Evolutionary conservation across 2,113 vertebrate species (phyloP).

Genomic region (Calonectris borealis): DNA sequence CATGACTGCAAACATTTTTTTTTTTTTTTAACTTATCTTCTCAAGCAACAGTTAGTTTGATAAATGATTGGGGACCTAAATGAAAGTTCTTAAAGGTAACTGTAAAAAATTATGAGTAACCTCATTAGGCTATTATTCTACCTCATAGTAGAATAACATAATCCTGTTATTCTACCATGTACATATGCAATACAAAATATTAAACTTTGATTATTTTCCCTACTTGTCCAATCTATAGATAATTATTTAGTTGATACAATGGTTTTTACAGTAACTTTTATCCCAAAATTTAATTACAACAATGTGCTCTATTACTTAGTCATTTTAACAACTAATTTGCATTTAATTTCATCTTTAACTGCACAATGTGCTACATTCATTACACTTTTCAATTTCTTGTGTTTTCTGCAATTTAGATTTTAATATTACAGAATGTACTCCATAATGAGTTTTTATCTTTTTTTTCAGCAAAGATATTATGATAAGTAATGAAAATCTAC

Average conservation of each 20-base stretch:
- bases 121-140: background rate
- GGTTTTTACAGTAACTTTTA: background rate
- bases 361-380: conserved; percentile 12
- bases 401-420: conserved; percentile 33
- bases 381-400: conserved; percentile 33
- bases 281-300: background rate
- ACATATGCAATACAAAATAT: background rate
- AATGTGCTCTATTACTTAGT: background rate
- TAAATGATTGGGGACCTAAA: background rate
- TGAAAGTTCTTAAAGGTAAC: background rate
- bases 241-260: background rate
- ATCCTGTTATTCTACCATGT: background rate
- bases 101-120: background rate
- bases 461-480: background rate
- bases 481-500: conserved; percentile 21
- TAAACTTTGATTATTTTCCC: background rate
- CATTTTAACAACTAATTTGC: conserved; percentile 12
- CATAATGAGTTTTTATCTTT: background rate
- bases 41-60: background rate
- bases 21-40: background rate
- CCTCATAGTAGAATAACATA: background rate
- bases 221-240: background rate
- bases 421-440: conserved; percentile 31
- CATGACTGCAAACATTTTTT: background rate
- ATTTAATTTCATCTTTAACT: conserved; percentile 46